These are phyloP conservation scores for Limnephilus auricula DNA, from an alignment of 2,888 invertebrate species.

Conservation along the genomic window DNA sequence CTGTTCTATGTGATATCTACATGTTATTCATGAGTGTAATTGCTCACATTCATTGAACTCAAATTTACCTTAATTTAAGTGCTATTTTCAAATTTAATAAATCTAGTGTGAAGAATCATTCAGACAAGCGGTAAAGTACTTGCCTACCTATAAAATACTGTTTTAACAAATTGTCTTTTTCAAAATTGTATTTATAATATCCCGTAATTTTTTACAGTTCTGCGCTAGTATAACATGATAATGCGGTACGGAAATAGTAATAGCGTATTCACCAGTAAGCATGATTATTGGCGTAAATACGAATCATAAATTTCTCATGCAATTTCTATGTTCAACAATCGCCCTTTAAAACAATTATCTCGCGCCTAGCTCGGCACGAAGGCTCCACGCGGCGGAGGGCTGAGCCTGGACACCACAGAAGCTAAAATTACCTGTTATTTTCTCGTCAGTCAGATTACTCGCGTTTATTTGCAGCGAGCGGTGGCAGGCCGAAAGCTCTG, in stretches of 20 bases:
- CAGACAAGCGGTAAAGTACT: too few species aligned
- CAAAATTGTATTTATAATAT: too few species aligned
- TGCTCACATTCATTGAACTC: too few species aligned
- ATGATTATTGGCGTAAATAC: background rate
- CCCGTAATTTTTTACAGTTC: too few species aligned
- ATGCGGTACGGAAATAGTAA: background rate
- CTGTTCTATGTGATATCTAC: too few species aligned
- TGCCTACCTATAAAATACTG: too few species aligned
- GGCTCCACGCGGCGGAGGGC: constrained; percentile 39
- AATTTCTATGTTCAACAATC: background rate
- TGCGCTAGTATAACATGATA: background rate
- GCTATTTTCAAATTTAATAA: too few species aligned
- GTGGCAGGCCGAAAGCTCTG: constrained; percentile 15
- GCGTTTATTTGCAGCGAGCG: constrained; percentile 21
- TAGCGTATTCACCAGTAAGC: background rate
- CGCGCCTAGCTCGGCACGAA: background rate
- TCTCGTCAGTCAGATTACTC: constrained; percentile 35
- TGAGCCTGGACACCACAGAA: constrained; percentile 45
- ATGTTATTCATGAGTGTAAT: too few species aligned
- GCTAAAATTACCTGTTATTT: constrained; percentile 56
- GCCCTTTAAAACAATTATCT: constrained; percentile 14
- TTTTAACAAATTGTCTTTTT: too few species aligned
- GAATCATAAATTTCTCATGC: background rate
- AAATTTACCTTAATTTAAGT: too few species aligned
- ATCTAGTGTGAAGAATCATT: too few species aligned